These are phyloP conservation scores for Pollenia angustigena DNA, from an alignment of 2,888 invertebrate species.

Conservation along the genomic window DNA sequence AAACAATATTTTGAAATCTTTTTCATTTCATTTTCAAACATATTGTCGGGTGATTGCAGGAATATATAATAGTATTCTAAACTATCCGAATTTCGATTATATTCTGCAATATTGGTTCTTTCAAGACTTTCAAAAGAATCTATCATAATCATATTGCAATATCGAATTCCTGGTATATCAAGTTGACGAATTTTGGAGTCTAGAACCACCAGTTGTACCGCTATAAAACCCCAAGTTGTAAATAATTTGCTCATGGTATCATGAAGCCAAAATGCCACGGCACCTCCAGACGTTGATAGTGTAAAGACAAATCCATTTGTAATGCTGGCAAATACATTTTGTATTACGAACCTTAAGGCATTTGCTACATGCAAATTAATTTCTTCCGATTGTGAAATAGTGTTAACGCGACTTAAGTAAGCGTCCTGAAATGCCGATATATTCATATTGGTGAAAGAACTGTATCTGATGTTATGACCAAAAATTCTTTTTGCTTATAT, in stretches of 20 bases:
- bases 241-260: slow-evolving; percentile 76
- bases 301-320: slow-evolving; percentile 76
- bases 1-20: slow-evolving; percentile 79
- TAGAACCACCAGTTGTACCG: slow-evolving; percentile 74
- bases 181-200: slow-evolving; percentile 25
- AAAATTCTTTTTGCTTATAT: slow-evolving; percentile 65
- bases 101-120: slow-evolving; percentile 67
- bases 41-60: slow-evolving; percentile 77
- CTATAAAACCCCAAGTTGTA: slow-evolving; percentile 75
- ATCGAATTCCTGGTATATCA: slow-evolving; percentile 55
- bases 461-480: slow-evolving; percentile 35
- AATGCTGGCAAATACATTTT: slow-evolving; percentile 76
- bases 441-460: slow-evolving; percentile 44
- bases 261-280: slow-evolving; percentile 56
- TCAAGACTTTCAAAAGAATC: slow-evolving; percentile 79
- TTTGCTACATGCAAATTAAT: slow-evolving; percentile 76
- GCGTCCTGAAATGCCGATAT: slow-evolving; percentile 55
- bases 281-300: slow-evolving; percentile 69
- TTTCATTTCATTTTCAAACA: slow-evolving; percentile 75
- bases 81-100: slow-evolving; percentile 76
- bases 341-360: slow-evolving; percentile 76
- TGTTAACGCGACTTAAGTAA: slow-evolving; percentile 69
- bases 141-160: slow-evolving; percentile 70
- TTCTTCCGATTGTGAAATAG: slow-evolving; percentile 74
- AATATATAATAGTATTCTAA: slow-evolving; percentile 80